phyloP scores from a whole-genome alignment of 2,797 vertebrate genomes.

The Alfaro cultratus region DNA sequence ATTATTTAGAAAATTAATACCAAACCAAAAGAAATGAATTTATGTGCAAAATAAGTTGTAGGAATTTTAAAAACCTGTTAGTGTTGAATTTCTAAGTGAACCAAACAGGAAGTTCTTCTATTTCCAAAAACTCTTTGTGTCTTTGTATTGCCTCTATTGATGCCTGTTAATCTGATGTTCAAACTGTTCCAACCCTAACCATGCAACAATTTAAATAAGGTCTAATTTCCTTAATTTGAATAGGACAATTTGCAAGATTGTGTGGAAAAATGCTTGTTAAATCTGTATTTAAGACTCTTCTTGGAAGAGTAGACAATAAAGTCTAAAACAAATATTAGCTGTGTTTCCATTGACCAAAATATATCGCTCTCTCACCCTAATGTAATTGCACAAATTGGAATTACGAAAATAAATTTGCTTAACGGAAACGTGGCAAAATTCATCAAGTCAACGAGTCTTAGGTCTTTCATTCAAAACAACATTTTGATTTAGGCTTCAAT shows the following conservation, averaged over 20 bases:
- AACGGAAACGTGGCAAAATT: no score
- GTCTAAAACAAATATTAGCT: not conserved
- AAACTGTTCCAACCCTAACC: not conserved
- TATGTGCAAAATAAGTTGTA: not conserved
- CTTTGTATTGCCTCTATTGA: not conserved
- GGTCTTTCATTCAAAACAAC: not conserved
- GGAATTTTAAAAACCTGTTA: not conserved
- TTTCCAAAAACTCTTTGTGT: not conserved
- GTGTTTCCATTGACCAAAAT: no score
- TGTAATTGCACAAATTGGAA: no score
- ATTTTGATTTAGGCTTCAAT: not conserved
- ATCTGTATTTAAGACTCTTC: not conserved
- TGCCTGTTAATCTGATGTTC: not conserved
- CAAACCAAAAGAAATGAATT: not conserved
- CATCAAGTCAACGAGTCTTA: no score
- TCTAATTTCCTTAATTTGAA: not conserved
- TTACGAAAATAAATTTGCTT: no score
- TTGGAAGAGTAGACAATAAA: not conserved
- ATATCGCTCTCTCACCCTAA: no score
- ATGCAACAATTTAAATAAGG: not conserved
- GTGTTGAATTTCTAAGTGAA: not conserved
- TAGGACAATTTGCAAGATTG: not conserved
- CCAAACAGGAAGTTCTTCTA: not conserved
- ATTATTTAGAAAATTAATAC: not conserved
- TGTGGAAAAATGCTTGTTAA: not conserved